A percentile compares a stretch with the other conserved stretches of the same genome.
These are phyloP conservation scores for Gadus chalcogrammus DNA, from an alignment of 2,113 vertebrate genomes.

Conservation along the genomic window DNA sequence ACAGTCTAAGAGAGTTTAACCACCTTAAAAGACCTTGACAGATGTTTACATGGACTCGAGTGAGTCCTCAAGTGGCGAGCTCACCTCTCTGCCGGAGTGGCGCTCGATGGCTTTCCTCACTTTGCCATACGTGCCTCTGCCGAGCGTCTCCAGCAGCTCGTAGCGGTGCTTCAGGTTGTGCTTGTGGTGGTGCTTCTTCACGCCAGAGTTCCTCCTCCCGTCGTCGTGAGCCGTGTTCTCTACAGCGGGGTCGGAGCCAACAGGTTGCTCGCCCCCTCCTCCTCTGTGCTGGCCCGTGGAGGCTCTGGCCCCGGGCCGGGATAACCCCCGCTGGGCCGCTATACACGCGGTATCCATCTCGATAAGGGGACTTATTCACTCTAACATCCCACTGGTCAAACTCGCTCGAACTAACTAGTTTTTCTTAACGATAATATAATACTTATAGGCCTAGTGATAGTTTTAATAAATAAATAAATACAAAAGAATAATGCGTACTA, in stretches of 20 bases:
- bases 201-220: conserved; percentile 77
- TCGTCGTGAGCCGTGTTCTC: conserved; percentile 33
- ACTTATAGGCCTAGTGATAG: conserved; percentile 68
- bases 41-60: conserved; percentile 16
- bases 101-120: conserved; percentile 95
- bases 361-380: conserved; percentile 38
- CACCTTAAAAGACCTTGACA: background rate
- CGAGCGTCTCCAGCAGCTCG: conserved; percentile 95
- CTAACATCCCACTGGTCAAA: conserved; percentile 58
- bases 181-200: conserved; percentile 97
- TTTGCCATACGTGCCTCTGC: conserved; percentile 96
- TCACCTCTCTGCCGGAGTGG: conserved; percentile 95
- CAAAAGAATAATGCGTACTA: conserved; percentile 56
- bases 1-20: background rate
- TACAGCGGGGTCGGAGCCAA: conserved; percentile 38
- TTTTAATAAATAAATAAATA: conserved; percentile 80
- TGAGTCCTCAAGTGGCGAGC: conserved; percentile 30
- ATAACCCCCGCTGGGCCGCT: conserved; percentile 51
- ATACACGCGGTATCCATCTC: conserved; percentile 70
- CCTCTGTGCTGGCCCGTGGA: conserved; percentile 35
- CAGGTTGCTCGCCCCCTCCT: conserved; percentile 37
- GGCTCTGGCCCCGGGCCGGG: conserved; percentile 47
- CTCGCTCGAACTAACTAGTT: conserved; percentile 47
- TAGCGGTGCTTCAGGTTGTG: conserved; percentile 98
- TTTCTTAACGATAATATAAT: conserved; percentile 65